Percentiles rank a stretch among this genome's conserved stretches.
These are phyloP conservation scores for Drosophila pegasa DNA, from an alignment of 2,888 invertebrate genomes.

Conservation along the genomic window DNA sequence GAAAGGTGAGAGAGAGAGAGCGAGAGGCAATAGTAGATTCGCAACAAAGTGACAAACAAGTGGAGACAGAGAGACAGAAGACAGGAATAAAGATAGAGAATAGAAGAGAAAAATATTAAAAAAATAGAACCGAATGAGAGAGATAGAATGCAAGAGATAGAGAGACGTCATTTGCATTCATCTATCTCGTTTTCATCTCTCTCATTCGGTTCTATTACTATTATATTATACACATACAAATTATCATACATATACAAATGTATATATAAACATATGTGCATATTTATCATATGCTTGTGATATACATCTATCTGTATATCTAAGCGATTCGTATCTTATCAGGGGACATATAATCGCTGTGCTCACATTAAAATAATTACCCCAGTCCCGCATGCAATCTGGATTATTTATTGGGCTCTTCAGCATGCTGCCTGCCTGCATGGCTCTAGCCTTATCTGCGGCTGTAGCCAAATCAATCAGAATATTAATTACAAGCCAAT, in stretches of 20 bases:
- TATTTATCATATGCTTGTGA: too few species aligned
- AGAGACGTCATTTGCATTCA: too few species aligned
- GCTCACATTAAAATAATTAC: not conserved
- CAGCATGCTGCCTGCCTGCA: not conserved
- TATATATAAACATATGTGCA: too few species aligned
- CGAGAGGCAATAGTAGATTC: too few species aligned
- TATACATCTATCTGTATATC: not conserved
- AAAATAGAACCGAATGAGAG: not conserved
- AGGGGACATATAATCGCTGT: not conserved
- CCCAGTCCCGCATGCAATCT: not conserved
- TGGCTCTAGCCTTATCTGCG: not conserved
- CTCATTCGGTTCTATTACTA: too few species aligned
- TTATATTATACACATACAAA: not conserved
- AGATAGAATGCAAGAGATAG: not conserved
- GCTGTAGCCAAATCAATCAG: conserved; percentile 9
- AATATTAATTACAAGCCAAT: not conserved
- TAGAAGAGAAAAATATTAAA: not conserved
- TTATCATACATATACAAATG: not conserved
- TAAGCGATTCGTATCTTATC: conserved; percentile 2
- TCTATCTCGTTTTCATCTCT: too few species aligned
- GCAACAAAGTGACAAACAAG: not conserved
- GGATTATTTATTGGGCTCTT: not conserved
- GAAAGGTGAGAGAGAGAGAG: not conserved
- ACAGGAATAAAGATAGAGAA: not conserved
- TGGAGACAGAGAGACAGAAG: not conserved